Base-by-base conservation (phyloP, 2,113 vertebrate species). In the Daphoenositta chrysoptera region DNA sequence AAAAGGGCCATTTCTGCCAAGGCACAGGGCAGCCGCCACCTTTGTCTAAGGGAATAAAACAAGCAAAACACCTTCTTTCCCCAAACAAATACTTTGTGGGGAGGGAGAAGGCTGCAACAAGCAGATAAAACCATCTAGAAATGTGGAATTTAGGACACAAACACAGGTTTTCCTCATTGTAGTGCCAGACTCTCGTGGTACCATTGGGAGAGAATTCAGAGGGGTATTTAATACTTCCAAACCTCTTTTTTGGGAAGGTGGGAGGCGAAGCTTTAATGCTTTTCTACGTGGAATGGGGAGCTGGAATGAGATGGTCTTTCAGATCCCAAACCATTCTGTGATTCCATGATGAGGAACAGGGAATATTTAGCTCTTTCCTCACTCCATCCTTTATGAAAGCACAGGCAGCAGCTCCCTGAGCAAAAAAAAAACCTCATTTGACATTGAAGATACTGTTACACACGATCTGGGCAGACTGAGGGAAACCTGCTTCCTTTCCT, bases 401-500 rank as follows among this genome's bases (percentile, higher is more conserved):
- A 39, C 37, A 77, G 63, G 51, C 57, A 83, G n/a, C 11, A 56
- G 35, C 10, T 44, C 47, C 28, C 50, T 15, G 30, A 71, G 47
- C 3, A 10, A 17, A 51, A 54, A 24, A 17, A 33, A 27, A 6
- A 15, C 9, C 5, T 26, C 28, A 4, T 64, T 64, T 90, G 57
- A 39, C 63, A 50, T 20, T 42, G 78, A 70, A 40, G 56, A 31
- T 44, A 2, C 2, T 35, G 4, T 66, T 61, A 15, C 48, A 24
- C 19, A 12, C 28, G 27, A 50, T 31, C 27, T 77, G 73, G 87
- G 71, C 85, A 83, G 64, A 2, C 54, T 53, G 79, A 90, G 76
- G 44, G 68, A 80, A 93, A 86, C 22, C 56, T 68, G 12, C 68
- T 64, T 60, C 79, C 64, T 83, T 88, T 54, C 71, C 39, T 48